phyloP scores from a whole-genome alignment of 2,888 invertebrate species.

The Drosophila siamana region DNA sequence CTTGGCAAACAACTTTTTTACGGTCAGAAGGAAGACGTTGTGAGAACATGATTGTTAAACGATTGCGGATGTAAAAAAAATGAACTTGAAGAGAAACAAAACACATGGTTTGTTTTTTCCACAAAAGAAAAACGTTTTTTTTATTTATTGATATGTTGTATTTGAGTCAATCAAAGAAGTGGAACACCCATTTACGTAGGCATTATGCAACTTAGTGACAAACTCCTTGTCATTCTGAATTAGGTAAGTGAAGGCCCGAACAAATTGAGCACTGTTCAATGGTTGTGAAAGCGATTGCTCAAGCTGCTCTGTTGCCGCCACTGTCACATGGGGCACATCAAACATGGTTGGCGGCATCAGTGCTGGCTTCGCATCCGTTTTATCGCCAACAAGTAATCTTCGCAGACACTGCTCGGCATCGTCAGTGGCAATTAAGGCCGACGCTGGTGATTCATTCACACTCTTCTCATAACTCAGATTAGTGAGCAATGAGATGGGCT shows the following conservation, averaged over 20 bases:
- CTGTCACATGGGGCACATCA: slow-evolving; percentile 86
- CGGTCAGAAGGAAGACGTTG: no score
- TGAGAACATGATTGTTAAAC: no score
- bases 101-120: slow-evolving; percentile 21
- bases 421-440: slow-evolving; percentile 54
- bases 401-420: slow-evolving; percentile 67
- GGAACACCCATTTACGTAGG: slow-evolving; percentile 93
- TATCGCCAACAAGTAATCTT: slow-evolving; percentile 61
- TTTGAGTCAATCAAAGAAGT: slow-evolving; percentile 68
- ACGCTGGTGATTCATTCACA: slow-evolving; percentile 53
- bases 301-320: slow-evolving; percentile 76
- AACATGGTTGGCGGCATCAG: slow-evolving; percentile 96
- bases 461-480: slow-evolving; percentile 81
- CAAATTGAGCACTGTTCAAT: slow-evolving; percentile 94
- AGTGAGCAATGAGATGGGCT: slow-evolving; percentile 46
- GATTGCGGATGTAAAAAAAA: neutral
- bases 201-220: slow-evolving; percentile 95
- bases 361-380: slow-evolving; percentile 88
- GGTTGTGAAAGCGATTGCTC: slow-evolving; percentile 86
- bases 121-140: slow-evolving; percentile 32
- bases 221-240: slow-evolving; percentile 95
- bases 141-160: slow-evolving; percentile 74
- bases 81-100: slow-evolving; percentile 6
- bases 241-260: slow-evolving; percentile 95
- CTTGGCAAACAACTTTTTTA: no score